Conservation (phyloP, 1,140 invertebrate species). For the Diabrotica undecimpunctata region DNA sequence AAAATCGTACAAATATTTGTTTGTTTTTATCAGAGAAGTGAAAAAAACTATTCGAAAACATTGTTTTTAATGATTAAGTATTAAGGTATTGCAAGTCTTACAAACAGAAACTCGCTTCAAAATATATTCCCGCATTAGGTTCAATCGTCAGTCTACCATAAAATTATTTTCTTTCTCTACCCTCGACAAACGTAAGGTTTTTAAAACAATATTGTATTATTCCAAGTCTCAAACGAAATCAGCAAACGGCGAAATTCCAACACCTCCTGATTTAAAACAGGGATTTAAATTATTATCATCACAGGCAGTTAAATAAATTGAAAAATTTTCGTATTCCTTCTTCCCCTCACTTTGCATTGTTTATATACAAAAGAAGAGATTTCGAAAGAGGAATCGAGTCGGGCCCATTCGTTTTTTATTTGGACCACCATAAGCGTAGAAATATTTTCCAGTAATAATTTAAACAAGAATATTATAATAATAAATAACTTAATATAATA, state of each 20-base stretch:
- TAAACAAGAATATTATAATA: no score
- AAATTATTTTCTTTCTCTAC: no score
- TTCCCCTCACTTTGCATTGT: constrained; percentile 5
- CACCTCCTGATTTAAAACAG: background rate
- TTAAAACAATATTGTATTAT: constrained; percentile 9
- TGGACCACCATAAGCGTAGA: background rate
- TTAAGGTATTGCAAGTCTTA: no score
- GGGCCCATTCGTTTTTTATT: background rate
- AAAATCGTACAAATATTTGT: no score
- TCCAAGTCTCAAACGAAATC: background rate
- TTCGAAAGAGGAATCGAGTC: background rate
- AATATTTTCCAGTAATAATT: no score
- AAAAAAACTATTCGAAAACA: no score
- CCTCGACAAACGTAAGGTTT: background rate
- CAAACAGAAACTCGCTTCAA: no score
- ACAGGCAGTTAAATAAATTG: background rate
- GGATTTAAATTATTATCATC: constrained; percentile 5
- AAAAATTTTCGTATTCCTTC: background rate
- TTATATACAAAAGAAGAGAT: background rate
- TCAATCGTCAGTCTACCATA: no score
- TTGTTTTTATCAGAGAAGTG: no score
- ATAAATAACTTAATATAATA: no score
- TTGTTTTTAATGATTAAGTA: no score
- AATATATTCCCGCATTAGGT: no score
- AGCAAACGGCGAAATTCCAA: background rate